A percentile compares a stretch with the other conserved stretches of the same genome.
These are phyloP conservation scores for Drosophila lowei DNA, from an alignment of 1,140 invertebrate genomes.

Conservation along the genomic window DNA sequence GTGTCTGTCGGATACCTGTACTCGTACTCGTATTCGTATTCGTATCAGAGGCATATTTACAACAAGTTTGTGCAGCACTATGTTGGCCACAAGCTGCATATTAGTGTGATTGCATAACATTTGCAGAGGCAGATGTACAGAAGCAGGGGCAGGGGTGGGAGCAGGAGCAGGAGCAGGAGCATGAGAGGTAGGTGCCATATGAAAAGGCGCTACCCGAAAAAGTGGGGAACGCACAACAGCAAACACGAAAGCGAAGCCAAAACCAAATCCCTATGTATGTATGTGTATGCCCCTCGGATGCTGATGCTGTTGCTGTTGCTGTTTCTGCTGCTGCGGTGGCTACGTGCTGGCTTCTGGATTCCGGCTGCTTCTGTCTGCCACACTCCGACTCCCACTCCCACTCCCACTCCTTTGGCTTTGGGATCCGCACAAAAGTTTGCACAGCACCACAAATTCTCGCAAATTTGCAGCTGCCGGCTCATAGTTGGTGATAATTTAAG, in stretches of 20 bases:
- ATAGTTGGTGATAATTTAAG: constrained; percentile 77
- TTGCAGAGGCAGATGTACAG: constrained; percentile 13
- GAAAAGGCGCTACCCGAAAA: constrained; percentile 11
- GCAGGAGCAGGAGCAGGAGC: no score
- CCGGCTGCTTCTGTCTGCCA: constrained; percentile 11
- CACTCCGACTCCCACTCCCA: neutral
- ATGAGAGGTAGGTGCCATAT: constrained; percentile 15
- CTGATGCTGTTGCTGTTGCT: constrained; percentile 68
- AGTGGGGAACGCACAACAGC: constrained; percentile 17
- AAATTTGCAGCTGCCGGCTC: constrained; percentile 64
- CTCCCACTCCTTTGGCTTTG: neutral
- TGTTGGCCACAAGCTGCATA: constrained; percentile 70
- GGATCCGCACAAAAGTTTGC: constrained; percentile 58
- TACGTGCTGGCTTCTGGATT: constrained; percentile 59
- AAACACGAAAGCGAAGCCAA: constrained; percentile 53
- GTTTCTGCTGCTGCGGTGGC: constrained; percentile 61
- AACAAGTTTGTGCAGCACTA: constrained; percentile 7
- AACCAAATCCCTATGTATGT: constrained; percentile 71
- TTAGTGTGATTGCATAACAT: constrained; percentile 81
- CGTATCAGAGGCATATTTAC: constrained; percentile 3
- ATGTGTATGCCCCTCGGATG: constrained; percentile 48
- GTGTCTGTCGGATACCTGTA: constrained; percentile 1
- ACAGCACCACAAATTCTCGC: constrained; percentile 60
- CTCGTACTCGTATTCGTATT: constrained; percentile 12
- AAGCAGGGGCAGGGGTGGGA: neutral